Evolutionary conservation across 2,797 vertebrate species (phyloP).

Genomic region (Tinamus major): DNA sequence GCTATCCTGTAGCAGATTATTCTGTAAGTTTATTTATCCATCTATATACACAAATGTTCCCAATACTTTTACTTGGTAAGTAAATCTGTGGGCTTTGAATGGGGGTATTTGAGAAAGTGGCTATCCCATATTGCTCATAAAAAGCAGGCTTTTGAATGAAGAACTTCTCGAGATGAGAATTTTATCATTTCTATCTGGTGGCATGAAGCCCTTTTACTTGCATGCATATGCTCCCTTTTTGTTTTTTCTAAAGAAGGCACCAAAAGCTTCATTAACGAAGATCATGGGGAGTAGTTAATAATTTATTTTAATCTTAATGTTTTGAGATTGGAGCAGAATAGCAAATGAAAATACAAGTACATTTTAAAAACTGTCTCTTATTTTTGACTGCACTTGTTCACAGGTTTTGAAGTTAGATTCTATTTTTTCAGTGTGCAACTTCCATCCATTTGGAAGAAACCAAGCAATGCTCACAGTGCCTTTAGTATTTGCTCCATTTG

Average conservation of each 20-base stretch:
- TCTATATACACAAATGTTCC: not conserved
- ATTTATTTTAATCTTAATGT: not conserved
- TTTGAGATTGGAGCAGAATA: not conserved
- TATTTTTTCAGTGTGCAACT: too few relatives aligned
- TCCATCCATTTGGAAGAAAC: not conserved
- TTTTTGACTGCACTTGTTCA: not conserved
- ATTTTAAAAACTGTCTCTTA: not conserved
- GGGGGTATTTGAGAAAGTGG: not conserved
- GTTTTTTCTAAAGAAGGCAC: not conserved
- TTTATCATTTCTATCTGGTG: not conserved
- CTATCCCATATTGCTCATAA: not conserved
- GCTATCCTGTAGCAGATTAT: not conserved
- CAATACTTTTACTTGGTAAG: not conserved
- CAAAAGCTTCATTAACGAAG: not conserved
- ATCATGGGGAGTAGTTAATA: not conserved
- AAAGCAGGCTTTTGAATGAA: not conserved
- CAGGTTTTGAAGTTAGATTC: not conserved
- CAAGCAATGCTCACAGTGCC: not conserved
- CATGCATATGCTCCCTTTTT: too few relatives aligned
- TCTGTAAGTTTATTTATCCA: not conserved
- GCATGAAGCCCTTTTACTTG: not conserved
- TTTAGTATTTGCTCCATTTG: constrained; percentile 19
- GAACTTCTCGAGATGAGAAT: not conserved
- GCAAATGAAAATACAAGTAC: not conserved
- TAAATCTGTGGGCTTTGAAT: not conserved